Percentiles rank a stretch among this genome's conserved stretches.
These are phyloP conservation scores for Apis florea DNA, from an alignment of 1,140 invertebrate species.

Conservation along the genomic window DNA sequence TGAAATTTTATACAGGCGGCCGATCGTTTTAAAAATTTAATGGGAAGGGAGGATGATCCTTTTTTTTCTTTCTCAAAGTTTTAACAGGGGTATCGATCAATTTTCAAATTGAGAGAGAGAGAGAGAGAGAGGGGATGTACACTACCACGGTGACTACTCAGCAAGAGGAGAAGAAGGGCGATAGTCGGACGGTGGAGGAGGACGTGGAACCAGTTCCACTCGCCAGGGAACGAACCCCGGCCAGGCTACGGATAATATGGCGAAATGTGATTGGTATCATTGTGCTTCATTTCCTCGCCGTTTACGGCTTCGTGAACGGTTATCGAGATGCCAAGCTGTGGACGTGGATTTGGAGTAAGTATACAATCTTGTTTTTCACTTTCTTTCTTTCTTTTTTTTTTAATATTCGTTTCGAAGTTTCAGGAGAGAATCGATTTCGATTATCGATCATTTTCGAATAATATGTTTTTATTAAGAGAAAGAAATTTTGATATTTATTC, in stretches of 20 bases:
- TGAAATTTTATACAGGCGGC: neutral
- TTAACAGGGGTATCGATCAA: neutral
- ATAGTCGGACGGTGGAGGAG: conserved; percentile 15
- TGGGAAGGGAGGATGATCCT: neutral
- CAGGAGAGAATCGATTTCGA: no score
- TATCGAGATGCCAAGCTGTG: conserved; percentile 66
- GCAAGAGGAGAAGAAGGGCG: conserved; percentile 60
- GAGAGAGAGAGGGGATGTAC: conserved; percentile 54
- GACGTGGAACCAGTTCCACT: conserved; percentile 50
- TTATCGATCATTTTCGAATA: neutral
- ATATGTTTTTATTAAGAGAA: neutral
- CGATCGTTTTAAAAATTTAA: conserved; percentile 3
- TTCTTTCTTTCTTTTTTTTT: neutral
- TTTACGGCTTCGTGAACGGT: conserved; percentile 63
- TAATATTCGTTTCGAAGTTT: no score
- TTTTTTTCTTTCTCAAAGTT: neutral
- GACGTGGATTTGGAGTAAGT: conserved; percentile 76
- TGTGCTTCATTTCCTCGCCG: conserved; percentile 67
- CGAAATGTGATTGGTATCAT: conserved; percentile 71
- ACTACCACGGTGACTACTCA: conserved; percentile 71
- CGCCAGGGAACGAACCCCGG: conserved; percentile 31
- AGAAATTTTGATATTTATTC: neutral
- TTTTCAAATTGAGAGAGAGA: conserved; percentile 12
- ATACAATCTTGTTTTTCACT: conserved; percentile 8
- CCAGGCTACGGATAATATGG: conserved; percentile 73